A percentile compares a stretch with the other conserved stretches of the same genome.
Conservation (phyloP, 2,113 vertebrate species). For the Ailurus styani region DNA sequence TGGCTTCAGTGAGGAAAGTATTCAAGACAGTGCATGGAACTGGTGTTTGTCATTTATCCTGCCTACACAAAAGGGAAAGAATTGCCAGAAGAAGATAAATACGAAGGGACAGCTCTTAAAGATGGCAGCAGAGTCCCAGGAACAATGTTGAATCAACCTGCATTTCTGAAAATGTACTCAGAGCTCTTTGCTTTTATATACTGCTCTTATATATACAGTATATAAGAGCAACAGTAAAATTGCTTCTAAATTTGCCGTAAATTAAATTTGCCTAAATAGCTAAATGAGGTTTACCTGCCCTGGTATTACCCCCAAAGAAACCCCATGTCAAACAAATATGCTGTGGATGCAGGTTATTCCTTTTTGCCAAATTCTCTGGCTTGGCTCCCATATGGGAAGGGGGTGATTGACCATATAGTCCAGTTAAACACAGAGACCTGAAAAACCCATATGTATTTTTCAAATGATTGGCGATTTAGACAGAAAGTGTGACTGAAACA, state of each 20-base stretch:
- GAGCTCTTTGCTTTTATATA: not conserved
- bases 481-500: not conserved
- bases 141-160: not conserved
- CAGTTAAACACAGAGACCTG: not conserved
- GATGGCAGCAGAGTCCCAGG: not conserved
- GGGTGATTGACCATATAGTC: not conserved
- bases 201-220: too few species aligned
- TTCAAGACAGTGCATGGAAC: not conserved
- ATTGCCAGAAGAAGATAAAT: not conserved
- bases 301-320: not conserved
- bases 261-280: not conserved
- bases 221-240: too few species aligned
- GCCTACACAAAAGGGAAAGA: not conserved
- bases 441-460: not conserved
- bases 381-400: not conserved
- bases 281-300: not conserved
- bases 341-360: not conserved
- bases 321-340: not conserved
- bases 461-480: not conserved
- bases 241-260: not conserved
- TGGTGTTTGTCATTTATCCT: constrained; percentile 22
- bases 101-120: not conserved
- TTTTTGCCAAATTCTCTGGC: not conserved
- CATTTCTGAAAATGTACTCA: not conserved
- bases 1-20: constrained; percentile 5